Conservation (phyloP, 2,888 invertebrate genomes). For the Conchocele bisecta region DNA sequence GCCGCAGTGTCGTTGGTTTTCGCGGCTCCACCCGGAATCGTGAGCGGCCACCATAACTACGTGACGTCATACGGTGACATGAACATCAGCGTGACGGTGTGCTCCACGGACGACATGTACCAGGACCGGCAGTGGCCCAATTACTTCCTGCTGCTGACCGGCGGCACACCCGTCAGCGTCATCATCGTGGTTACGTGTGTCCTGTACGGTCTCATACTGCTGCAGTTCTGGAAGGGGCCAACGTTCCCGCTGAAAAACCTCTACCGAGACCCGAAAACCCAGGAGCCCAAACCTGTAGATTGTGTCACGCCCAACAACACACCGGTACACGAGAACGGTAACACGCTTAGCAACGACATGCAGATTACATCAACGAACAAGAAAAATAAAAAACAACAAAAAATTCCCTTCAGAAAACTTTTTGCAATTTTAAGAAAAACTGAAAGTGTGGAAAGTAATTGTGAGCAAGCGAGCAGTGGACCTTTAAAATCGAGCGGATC, state of each 20-base stretch:
- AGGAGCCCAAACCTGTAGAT: background rate
- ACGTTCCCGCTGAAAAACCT: constrained; percentile 31
- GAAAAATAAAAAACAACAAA: background rate
- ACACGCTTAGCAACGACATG: background rate
- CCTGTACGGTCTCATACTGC: constrained; percentile 46
- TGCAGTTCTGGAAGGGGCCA: constrained; percentile 45
- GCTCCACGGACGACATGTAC: constrained; percentile 51
- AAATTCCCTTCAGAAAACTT: background rate
- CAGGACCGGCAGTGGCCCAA: constrained; percentile 49
- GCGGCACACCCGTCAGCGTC: constrained; percentile 47
- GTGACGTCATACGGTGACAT: constrained; percentile 44
- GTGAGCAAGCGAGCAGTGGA: background rate
- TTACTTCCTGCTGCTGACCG: constrained; percentile 39
- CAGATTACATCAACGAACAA: background rate
- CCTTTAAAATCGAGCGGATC: constrained; percentile 38
- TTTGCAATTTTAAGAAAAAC: background rate
- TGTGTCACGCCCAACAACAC: background rate
- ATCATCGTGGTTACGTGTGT: constrained; percentile 51
- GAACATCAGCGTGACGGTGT: constrained; percentile 52
- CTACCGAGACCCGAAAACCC: constrained; percentile 10
- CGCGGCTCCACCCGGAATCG: constrained; percentile 55
- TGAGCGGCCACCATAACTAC: constrained; percentile 50
- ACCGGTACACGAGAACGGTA: background rate
- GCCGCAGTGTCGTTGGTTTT: constrained; percentile 44
- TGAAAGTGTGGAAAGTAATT: no score